Conservation (phyloP, 2,888 invertebrate species). For the Alloplasta piceator region DNA sequence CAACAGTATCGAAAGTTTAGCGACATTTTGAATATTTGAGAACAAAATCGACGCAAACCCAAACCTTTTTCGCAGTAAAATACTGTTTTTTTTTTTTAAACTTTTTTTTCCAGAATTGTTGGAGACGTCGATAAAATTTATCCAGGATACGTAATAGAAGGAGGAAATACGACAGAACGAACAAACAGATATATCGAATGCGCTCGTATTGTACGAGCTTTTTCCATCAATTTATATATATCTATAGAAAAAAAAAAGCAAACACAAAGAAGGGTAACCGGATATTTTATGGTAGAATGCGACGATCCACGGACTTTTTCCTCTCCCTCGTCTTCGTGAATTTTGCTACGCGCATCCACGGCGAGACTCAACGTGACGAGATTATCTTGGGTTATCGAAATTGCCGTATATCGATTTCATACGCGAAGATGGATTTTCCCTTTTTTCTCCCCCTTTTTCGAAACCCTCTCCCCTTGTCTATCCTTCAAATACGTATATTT, state of each 20-base stretch:
- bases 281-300: constrained; percentile 46
- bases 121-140: background rate
- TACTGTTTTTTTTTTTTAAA: too few species aligned
- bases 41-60: too few species aligned
- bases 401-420: constrained; percentile 53
- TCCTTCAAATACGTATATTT: too few species aligned
- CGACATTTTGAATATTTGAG: too few species aligned
- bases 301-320: background rate
- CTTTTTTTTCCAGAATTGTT: background rate
- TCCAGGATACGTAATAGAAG: background rate
- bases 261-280: constrained; percentile 12
- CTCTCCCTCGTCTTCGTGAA: constrained; percentile 4
- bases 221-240: background rate
- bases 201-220: too few species aligned
- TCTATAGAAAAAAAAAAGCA: background rate
- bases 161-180: background rate
- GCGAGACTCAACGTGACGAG: constrained; percentile 43
- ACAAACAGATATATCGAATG: too few species aligned
- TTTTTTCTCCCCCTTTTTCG: background rate
- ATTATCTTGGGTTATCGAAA: constrained; percentile 50
- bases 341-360: constrained; percentile 6
- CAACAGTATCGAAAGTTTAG: too few species aligned
- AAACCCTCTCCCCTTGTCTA: background rate
- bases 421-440: background rate
- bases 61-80: too few species aligned